phyloP scores from a whole-genome alignment of 2,113 vertebrate genomes.

The Oreochromis aureus region DNA sequence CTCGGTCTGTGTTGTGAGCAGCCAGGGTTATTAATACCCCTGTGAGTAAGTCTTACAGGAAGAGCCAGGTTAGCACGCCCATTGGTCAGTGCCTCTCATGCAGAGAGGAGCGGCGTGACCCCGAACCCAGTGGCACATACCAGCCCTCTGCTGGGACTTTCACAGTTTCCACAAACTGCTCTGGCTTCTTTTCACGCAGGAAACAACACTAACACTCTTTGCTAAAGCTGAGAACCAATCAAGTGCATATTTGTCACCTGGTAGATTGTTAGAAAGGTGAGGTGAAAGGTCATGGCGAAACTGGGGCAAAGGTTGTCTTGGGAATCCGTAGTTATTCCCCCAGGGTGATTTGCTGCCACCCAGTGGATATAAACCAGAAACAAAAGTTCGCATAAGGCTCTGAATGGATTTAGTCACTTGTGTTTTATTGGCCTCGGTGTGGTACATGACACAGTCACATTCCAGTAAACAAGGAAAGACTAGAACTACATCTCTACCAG shows the following conservation, averaged over 20 bases:
- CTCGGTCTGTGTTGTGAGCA: neutral
- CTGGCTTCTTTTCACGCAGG: neutral
- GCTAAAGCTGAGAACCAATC: neutral
- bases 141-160: neutral
- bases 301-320: slow-evolving; percentile 29
- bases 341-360: slow-evolving; percentile 6
- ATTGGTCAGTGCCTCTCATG: neutral
- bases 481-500: neutral
- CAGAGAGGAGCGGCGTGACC: neutral
- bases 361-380: neutral
- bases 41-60: slow-evolving; percentile 5
- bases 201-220: neutral
- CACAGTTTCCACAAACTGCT: neutral
- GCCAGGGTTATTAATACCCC: slow-evolving; percentile 40
- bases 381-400: neutral
- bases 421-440: slow-evolving; percentile 31
- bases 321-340: neutral
- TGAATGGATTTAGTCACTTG: neutral
- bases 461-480: neutral
- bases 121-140: neutral
- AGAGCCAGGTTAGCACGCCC: slow-evolving; percentile 4
- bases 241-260: neutral
- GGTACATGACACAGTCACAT: neutral
- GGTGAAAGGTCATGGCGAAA: neutral
- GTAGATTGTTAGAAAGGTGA: neutral